These are phyloP conservation scores for Anabacerthia variegaticeps DNA, from an alignment of 2,797 vertebrate species.

Conservation along the genomic window DNA sequence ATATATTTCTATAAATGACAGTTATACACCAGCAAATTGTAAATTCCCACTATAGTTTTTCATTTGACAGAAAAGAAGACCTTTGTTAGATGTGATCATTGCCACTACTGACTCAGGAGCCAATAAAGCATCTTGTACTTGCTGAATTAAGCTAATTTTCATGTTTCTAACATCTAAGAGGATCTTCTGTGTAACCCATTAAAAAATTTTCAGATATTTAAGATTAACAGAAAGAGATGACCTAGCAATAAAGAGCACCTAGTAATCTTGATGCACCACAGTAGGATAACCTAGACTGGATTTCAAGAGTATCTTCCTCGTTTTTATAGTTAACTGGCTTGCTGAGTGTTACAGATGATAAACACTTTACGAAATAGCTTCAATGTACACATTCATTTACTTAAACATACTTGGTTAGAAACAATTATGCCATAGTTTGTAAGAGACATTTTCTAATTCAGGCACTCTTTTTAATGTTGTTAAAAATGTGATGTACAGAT, in stretches of 20 bases:
- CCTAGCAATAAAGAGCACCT: not conserved
- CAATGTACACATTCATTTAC: not conserved
- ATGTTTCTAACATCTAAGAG: not conserved
- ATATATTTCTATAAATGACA: not conserved
- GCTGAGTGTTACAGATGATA: not conserved
- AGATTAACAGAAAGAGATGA: not conserved
- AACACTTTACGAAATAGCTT: not conserved
- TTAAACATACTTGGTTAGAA: not conserved
- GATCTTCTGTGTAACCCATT: not conserved
- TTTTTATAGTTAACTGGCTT: not conserved
- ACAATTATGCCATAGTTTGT: fast-evolving
- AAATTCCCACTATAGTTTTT: not conserved
- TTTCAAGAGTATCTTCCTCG: not conserved
- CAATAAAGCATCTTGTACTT: not conserved
- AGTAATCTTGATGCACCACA: fast-evolving
- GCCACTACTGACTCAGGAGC: not conserved
- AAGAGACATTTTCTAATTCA: not conserved
- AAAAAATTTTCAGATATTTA: not conserved
- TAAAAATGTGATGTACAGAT: not conserved
- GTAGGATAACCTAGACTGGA: not conserved
- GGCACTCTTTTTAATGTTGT: not conserved
- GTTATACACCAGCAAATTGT: not conserved
- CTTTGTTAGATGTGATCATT: not conserved
- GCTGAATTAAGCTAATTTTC: not conserved
- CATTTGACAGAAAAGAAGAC: not conserved